Evolutionary conservation across 2,888 invertebrate species (phyloP), one percentile per base, ranked within the genome.

Genomic region (Leptinotarsa rubiginosa): DNA sequence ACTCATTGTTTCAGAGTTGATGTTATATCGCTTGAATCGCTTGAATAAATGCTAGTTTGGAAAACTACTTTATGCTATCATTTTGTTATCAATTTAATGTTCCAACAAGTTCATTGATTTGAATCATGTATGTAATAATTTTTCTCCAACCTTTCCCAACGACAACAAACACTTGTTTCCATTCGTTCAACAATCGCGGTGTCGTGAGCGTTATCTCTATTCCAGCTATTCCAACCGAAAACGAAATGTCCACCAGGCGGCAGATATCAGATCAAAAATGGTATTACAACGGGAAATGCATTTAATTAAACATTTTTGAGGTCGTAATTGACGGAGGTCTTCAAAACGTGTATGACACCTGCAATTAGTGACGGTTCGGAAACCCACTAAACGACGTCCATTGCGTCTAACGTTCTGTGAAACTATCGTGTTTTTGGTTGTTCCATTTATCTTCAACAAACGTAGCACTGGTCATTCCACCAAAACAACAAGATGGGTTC

Each of bases 281-380:
- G 85, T 85, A 85, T 84, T 86, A 85, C 85, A 84, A 86, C 84
- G 86, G 87, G 85, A 87, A 87, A 86, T 84, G 85, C 86, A 85
- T 86, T 87, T 87, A 87, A 87, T 87, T 87, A 86, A 86, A 85
- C 84, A 85, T 86, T 87, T 86, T 82, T 82, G 82, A 82, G 81
- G 82, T 81, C 81, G 85, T 84, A 86, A 87, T 87, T 86, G 83
- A 84, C 82, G 77, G 78, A 83, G 81, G 83, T 84, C 85, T 85
- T 86, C 84, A 81, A 84, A 83, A 83, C 83, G 81, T 84, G 82
- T 86, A 85, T 85, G 86, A 87, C 87, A 87, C 87, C 87, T 87
- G 87, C 86, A 87, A 87, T 87, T 87, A 87, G 87, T 87, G 84
- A 81, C 85, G 87, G 84, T 85, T 83, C 84, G 84, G 72, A 78